These are phyloP conservation scores for Hydractinia echinata DNA, from an alignment of 30 jellyfish, hydroid and myxozoan genomes.

Conservation along the genomic window DNA sequence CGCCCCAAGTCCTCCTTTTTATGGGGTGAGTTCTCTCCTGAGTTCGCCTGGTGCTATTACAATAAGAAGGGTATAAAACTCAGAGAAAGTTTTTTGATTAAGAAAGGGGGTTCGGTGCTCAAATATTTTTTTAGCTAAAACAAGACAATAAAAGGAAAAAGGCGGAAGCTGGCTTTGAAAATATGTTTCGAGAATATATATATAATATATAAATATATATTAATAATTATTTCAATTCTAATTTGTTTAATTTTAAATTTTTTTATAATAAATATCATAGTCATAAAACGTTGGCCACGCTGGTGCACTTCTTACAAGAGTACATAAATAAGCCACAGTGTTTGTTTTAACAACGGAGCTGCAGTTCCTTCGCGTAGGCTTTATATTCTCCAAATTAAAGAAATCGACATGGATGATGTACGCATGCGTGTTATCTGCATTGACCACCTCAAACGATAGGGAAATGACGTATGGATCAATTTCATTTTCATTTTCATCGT, in stretches of 20 bases:
- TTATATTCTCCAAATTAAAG: neutral
- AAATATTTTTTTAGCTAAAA: no score
- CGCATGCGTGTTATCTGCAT: neutral
- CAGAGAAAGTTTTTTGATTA: no score
- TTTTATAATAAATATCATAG: neutral
- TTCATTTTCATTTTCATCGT: neutral
- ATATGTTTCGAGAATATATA: no score
- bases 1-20: no score
- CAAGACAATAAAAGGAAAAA: no score
- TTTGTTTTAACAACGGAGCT: constrained; percentile 13
- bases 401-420: constrained; percentile 12
- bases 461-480: constrained; percentile 13
- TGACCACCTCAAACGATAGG: constrained; percentile 27
- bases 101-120: no score
- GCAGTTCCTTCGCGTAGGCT: neutral
- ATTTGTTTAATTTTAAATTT: neutral
- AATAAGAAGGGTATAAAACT: no score
- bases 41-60: no score
- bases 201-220: no score
- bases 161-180: no score
- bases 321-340: constrained; percentile 1
- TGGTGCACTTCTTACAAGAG: neutral
- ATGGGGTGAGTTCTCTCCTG: no score
- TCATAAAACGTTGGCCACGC: neutral
- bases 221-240: no score